A percentile compares a stretch with the other conserved stretches of the same genome.
phyloP scores from a whole-genome alignment of 2,888 invertebrate genomes.

The Lasioglossum malachurum region DNA sequence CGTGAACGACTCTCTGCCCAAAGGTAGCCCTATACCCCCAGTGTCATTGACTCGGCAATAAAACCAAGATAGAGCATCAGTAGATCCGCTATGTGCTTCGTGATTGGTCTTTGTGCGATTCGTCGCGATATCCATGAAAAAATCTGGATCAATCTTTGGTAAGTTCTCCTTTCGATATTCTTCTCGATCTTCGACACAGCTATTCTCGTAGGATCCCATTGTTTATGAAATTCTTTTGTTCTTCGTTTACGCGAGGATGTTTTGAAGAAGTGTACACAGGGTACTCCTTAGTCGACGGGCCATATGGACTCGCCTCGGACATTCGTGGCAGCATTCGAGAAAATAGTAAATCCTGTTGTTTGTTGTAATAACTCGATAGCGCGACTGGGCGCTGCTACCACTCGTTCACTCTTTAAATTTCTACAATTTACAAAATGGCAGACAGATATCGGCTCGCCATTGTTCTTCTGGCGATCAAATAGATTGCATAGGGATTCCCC shows the following conservation, averaged over 20 bases:
- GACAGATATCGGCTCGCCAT: background rate
- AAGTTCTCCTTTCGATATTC: constrained; percentile 29
- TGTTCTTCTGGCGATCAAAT: background rate
- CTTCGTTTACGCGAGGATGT: constrained; percentile 2
- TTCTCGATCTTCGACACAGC: background rate
- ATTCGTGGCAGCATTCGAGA: background rate
- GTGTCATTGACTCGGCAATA: constrained; percentile 7
- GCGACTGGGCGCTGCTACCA: background rate
- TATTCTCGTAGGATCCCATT: background rate
- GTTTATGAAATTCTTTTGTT: background rate
- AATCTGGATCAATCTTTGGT: constrained; percentile 35
- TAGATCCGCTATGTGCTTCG: constrained; percentile 37
- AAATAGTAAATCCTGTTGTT: background rate
- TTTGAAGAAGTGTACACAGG: constrained; percentile 3
- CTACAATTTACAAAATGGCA: constrained; percentile 1
- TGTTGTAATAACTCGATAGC: background rate
- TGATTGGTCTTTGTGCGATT: constrained; percentile 58
- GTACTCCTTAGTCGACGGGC: background rate
- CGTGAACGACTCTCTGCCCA: constrained; percentile 23
- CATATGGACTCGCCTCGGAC: constrained; percentile 1
- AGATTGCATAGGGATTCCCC: background rate
- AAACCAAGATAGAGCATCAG: constrained; percentile 27
- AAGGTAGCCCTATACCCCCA: background rate
- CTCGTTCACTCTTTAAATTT: background rate
- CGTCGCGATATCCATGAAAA: constrained; percentile 39